Evolutionary conservation across 2,797 vertebrate genomes (phyloP).

Genomic region (Choloepus didactylus): DNA sequence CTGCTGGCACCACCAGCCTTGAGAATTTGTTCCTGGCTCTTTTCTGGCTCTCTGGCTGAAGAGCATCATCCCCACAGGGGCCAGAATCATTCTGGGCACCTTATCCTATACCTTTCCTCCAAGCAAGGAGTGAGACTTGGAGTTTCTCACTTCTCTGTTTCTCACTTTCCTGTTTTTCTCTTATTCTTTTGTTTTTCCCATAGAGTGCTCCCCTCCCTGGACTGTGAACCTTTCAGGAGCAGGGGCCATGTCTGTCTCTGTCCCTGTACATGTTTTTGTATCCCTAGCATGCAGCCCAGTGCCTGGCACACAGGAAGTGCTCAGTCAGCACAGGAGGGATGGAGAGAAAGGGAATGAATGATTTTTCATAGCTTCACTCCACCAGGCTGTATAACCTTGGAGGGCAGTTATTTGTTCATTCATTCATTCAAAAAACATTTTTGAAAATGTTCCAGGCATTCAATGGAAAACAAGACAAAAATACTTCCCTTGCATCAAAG

Average conservation of each 20-base stretch:
- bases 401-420: slow-evolving; percentile 19
- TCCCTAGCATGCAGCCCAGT: neutral
- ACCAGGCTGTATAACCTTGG: neutral
- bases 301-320: neutral
- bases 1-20: slow-evolving; percentile 55
- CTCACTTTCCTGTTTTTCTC: neutral
- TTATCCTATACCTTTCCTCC: neutral
- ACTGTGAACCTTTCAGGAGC: too few relatives aligned
- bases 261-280: neutral
- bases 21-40: slow-evolving; percentile 69
- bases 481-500: neutral
- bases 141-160: neutral
- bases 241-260: neutral
- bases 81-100: slow-evolving; percentile 52
- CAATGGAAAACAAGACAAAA: neutral
- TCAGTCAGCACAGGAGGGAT: neutral
- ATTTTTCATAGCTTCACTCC: neutral
- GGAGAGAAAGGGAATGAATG: neutral
- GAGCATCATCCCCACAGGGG: neutral
- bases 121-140: neutral
- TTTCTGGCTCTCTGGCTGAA: slow-evolving; percentile 50
- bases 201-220: neutral
- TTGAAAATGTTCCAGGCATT: slow-evolving; percentile 6
- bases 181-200: neutral
- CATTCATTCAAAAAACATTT: slow-evolving; percentile 29